These are phyloP conservation scores for Octodonta nipae DNA, from an alignment of 2,888 invertebrate genomes.

Conservation along the genomic window DNA sequence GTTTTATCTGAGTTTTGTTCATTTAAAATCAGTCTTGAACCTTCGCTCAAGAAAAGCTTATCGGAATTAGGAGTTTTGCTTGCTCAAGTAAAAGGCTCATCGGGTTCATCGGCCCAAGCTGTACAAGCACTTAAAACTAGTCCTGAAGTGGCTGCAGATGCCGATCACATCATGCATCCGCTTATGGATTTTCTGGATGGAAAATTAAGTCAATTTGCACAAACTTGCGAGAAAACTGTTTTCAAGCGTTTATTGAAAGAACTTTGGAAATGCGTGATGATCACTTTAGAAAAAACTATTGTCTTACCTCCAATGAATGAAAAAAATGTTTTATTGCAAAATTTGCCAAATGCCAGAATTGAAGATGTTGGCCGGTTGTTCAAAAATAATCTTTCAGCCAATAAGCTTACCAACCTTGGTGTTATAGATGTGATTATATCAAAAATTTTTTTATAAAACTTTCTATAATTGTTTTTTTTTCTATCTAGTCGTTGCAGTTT, in stretches of 20 bases:
- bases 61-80: too few species aligned
- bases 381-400: conserved; percentile 84
- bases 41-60: too few species aligned
- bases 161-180: conserved; percentile 87
- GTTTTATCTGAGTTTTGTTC: too few species aligned
- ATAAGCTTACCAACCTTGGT: conserved; percentile 80
- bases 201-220: conserved; percentile 81
- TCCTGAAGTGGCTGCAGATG: conserved; percentile 83
- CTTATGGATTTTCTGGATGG: conserved; percentile 87
- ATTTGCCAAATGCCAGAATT: conserved; percentile 65
- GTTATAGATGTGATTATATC: conserved; percentile 95
- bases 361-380: conserved; percentile 95
- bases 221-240: conserved; percentile 97
- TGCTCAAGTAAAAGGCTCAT: too few species aligned
- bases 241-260: conserved; percentile 95
- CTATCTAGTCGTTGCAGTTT: conserved; percentile 44
- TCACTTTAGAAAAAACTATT: conserved; percentile 94
- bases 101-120: conserved; percentile 64
- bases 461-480: too few species aligned
- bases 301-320: conserved; percentile 96
- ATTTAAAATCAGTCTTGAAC: too few species aligned
- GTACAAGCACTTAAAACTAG: too few species aligned
- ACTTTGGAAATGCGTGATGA: conserved; percentile 98
- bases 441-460: too few species aligned
- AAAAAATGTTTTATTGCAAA: conserved; percentile 58